These are phyloP conservation scores for Pantherophis guttatus DNA, from an alignment of 2,113 vertebrate species.

Conservation along the genomic window DNA sequence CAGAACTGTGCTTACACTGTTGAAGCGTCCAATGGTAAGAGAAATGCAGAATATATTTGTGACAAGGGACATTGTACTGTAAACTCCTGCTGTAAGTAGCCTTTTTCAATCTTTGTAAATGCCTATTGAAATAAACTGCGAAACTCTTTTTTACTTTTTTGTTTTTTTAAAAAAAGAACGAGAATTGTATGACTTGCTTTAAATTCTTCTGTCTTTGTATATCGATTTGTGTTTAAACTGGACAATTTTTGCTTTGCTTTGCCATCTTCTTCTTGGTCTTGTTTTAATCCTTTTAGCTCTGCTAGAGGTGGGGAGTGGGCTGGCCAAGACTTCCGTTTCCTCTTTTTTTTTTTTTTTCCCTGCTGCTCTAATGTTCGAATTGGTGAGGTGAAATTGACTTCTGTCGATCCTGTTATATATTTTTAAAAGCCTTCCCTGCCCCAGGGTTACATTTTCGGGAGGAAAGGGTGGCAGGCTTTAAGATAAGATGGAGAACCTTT, in stretches of 20 bases:
- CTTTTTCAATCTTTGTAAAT: constrained; percentile 71
- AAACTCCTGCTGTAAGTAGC: constrained; percentile 75
- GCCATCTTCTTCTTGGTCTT: constrained; percentile 24
- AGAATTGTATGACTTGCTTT: constrained; percentile 46
- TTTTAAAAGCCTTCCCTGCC: not conserved
- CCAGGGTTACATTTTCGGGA: not conserved
- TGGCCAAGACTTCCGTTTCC: not conserved
- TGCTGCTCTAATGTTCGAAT: not conserved
- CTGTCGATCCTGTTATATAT: not conserved
- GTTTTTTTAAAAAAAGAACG: constrained; percentile 26
- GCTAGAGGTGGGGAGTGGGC: not conserved
- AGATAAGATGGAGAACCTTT: not conserved
- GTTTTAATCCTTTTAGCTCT: constrained; percentile 11
- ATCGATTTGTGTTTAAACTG: constrained; percentile 43
- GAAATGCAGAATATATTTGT: constrained; percentile 72
- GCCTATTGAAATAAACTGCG: constrained; percentile 44
- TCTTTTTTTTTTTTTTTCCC: not conserved
- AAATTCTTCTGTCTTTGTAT: constrained; percentile 54
- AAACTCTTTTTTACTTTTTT: constrained; percentile 32
- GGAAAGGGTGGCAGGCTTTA: not conserved
- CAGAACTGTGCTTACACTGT: constrained; percentile 88
- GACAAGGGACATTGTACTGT: constrained; percentile 74
- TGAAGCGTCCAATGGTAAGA: constrained; percentile 80
- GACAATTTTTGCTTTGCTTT: constrained; percentile 41
- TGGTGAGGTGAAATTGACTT: not conserved